Base-by-base conservation (phyloP, 23 tunicate species). In the Pegea sp. region DNA sequence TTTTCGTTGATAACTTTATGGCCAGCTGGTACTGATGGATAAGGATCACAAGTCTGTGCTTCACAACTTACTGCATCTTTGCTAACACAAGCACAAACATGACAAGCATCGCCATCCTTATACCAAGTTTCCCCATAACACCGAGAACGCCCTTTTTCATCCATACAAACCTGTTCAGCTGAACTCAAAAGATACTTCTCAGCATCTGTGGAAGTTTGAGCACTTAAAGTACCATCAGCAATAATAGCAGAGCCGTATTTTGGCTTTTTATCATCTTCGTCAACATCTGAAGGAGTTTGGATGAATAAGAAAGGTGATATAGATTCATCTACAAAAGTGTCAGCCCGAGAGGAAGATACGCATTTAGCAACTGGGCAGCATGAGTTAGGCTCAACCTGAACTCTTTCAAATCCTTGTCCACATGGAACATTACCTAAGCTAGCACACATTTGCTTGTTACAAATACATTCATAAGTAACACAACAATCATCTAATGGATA, bases 91-190 rank as follows among this genome's bases (percentile, higher is more conserved):
- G 75, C 49, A 44, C 81, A 72, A 31, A 81, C 24, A 49, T 62
- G 56, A 44, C 94, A 81, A 4, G 94, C 66, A 57, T 81, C 66
- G 5, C 94, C 94, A 34, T 56, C 20, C 49, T 72, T 49, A 57
- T 81, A 73, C 94, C 94, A 81, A 7, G 75, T 73, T 67, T 81
- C 94, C 2, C 94, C 94, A 49, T 72, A 81, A 23, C 61, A 73
- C 56, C 94, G 44, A n/a, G 28, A 48, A 3, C 49, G 18, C 28
- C 94, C 94, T 4, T 49, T 56, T 72, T 81, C 94, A 50, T 67
- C 81, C 2, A 62, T 44, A 55, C 94, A 81, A 34, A 72, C 49
- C 20, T 51, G 24, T 38, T 16, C 46, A 38, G 16, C 13, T 8
- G 46, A 38, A 38, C 16, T 38, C 46, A 38, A 38, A 38, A 8